Evolutionary conservation across 2,888 invertebrate genomes (phyloP).

Genomic region (Netelia virgata): DNA sequence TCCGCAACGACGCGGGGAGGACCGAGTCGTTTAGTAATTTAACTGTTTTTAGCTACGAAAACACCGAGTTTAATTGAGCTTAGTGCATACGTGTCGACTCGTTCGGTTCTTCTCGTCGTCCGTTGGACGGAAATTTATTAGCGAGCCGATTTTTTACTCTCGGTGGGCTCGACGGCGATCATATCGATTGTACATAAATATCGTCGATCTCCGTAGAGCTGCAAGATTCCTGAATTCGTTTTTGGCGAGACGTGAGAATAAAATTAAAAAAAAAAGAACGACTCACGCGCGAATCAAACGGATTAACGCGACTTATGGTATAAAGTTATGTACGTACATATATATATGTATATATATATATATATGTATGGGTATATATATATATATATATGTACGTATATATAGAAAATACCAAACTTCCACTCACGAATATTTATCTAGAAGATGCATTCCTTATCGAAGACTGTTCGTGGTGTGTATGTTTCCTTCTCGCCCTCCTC

Average conservation of each 20-base stretch:
- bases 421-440: slow-evolving; percentile 73
- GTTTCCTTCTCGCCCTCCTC: slow-evolving; percentile 42
- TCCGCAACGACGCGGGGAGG: neutral
- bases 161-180: slow-evolving; percentile 19
- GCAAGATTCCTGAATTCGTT: slow-evolving; percentile 17
- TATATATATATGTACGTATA: slow-evolving; percentile 3
- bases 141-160: neutral
- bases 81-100: slow-evolving; percentile 6
- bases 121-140: neutral
- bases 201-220: slow-evolving; percentile 23
- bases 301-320: slow-evolving; percentile 57
- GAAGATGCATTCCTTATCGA: slow-evolving; percentile 80
- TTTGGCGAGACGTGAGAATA: neutral
- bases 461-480: slow-evolving; percentile 77
- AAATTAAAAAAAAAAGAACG: neutral
- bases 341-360: neutral
- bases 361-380: neutral
- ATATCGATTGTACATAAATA: slow-evolving; percentile 53
- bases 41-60: slow-evolving; percentile 30
- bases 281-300: slow-evolving; percentile 14
- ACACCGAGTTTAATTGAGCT: neutral
- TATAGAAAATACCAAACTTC: slow-evolving; percentile 68
- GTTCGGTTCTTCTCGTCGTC: neutral
- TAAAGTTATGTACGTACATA: slow-evolving; percentile 26
- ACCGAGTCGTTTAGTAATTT: slow-evolving; percentile 50